Conservation (phyloP, 2,113 vertebrate species). For the Bubo scandiacus region DNA sequence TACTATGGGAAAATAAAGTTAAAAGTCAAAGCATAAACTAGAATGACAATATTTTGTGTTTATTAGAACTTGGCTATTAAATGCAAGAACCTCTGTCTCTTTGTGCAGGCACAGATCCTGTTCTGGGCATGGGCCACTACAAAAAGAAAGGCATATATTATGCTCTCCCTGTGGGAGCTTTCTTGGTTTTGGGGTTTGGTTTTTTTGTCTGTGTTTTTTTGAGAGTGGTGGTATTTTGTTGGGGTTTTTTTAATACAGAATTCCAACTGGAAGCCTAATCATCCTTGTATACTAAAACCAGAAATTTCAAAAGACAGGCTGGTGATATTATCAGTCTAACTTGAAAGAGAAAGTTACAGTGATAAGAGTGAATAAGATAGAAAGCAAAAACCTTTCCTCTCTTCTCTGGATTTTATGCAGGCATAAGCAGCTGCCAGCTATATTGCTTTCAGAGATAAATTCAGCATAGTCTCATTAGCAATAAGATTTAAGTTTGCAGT, state of each 20-base stretch:
- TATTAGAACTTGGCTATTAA: not conserved
- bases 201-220: not conserved
- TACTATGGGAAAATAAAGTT: not conserved
- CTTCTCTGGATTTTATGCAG: not conserved
- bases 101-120: not conserved
- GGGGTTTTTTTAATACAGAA: not conserved
- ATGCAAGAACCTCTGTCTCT: not conserved
- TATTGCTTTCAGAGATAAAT: not conserved
- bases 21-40: not conserved
- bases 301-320: not conserved
- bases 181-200: not conserved
- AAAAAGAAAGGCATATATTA: not conserved
- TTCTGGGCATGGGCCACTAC: not conserved
- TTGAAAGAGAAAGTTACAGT: not conserved
- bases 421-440: not conserved
- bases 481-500: not conserved
- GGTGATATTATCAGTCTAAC: not conserved
- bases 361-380: not conserved
- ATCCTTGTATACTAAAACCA: not conserved
- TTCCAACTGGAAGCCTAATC: not conserved
- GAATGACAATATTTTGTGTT: not conserved
- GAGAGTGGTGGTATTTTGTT: not conserved
- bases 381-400: not conserved
- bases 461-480: not conserved
- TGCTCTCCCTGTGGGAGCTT: not conserved